Evolutionary conservation across 2,797 vertebrate species (phyloP).

Genomic region (Aeoliscus strigatus): DNA sequence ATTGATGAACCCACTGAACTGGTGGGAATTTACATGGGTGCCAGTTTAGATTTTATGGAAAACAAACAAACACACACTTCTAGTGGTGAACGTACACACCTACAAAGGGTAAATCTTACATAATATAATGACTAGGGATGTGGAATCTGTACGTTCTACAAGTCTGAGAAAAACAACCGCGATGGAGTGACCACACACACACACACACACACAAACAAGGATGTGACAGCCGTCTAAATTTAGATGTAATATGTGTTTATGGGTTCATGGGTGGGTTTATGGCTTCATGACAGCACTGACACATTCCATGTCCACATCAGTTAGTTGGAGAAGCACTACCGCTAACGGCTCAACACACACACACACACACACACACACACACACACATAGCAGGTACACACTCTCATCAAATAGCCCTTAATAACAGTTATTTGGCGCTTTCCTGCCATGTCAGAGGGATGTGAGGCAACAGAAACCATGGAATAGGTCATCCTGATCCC

Average conservation of each 20-base stretch:
- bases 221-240: slow-evolving; percentile 33
- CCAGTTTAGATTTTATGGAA: no score
- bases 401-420: slow-evolving; percentile 52
- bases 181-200: no score
- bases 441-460: slow-evolving; percentile 68
- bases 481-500: no score
- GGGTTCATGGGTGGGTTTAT: slow-evolving; percentile 35
- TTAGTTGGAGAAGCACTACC: slow-evolving; percentile 33
- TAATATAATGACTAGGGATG: no score
- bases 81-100: no score
- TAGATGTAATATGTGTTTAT: slow-evolving; percentile 44
- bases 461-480: slow-evolving; percentile 31
- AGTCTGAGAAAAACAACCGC: no score
- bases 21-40: no score
- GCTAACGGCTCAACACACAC: slow-evolving; percentile 29
- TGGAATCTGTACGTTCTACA: no score
- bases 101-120: no score
- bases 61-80: no score
- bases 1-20: no score
- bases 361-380: slow-evolving; percentile 25
- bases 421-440: slow-evolving; percentile 67
- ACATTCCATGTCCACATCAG: slow-evolving; percentile 33
- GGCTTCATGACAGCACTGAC: slow-evolving; percentile 36
- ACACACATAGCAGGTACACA: slow-evolving; percentile 26
- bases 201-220: slow-evolving; percentile 14